Evolutionary conservation across 2,888 invertebrate genomes (phyloP).

Genomic region (Zaprionus bogoriensis): DNA sequence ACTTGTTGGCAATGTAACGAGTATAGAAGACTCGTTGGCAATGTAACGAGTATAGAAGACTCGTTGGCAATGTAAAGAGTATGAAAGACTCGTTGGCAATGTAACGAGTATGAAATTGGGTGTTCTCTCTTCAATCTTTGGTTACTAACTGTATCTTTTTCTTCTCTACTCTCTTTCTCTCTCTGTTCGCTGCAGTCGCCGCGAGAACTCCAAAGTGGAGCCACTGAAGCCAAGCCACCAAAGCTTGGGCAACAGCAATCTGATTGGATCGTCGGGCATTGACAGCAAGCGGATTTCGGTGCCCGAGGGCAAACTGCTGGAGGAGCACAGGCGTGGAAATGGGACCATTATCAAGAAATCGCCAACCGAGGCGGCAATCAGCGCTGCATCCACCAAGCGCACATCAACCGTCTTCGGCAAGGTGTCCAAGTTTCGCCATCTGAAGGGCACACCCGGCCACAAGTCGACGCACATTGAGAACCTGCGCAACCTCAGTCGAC

Average conservation of each 20-base stretch:
- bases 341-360: conserved; percentile 81
- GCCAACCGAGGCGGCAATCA: conserved; percentile 82
- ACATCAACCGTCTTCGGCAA: conserved; percentile 94
- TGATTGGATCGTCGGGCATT: conserved; percentile 22
- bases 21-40: no score
- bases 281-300: conserved; percentile 81
- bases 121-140: no score
- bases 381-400: conserved; percentile 88
- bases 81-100: neutral
- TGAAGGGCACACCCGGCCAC: conserved; percentile 95
- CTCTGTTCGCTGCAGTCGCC: conserved; percentile 84
- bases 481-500: conserved; percentile 93
- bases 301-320: conserved; percentile 79
- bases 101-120: neutral
- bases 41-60: no score
- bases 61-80: no score
- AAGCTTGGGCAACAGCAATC: conserved; percentile 83
- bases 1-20: no score
- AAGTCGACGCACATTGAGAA: conserved; percentile 96
- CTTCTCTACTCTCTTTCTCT: neutral
- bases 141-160: neutral
- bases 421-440: conserved; percentile 95
- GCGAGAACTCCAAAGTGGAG: conserved; percentile 85
- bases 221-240: conserved; percentile 78
- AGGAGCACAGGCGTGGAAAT: conserved; percentile 81